Evolutionary conservation across 1,140 invertebrate species (phyloP).

Genomic region (Oedothorax gibbosus): DNA sequence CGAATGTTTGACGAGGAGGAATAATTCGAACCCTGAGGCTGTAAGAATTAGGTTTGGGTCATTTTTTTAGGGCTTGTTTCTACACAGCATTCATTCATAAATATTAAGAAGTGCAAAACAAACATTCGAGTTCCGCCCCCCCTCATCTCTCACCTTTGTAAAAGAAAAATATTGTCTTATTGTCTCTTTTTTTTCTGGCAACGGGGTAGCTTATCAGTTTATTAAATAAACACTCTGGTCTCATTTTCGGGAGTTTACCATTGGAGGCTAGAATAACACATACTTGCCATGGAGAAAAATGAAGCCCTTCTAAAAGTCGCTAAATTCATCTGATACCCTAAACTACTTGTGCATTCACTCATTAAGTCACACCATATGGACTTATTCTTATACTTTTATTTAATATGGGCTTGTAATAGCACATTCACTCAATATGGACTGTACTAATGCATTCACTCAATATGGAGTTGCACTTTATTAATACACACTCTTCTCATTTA

Average conservation of each 20-base stretch:
- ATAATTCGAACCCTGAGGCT: conserved; percentile 15
- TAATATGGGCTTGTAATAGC: too few species aligned
- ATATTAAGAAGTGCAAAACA: conserved; percentile 52
- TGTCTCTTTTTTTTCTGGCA: conserved; percentile 24
- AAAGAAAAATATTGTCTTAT: conserved; percentile 55
- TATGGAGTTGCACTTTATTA: too few species aligned
- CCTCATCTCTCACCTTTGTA: background rate
- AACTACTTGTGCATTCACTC: too few species aligned
- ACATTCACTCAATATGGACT: too few species aligned
- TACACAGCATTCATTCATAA: conserved; percentile 36
- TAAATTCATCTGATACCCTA: too few species aligned
- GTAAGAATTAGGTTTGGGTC: conserved; percentile 33
- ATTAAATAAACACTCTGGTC: conserved; percentile 50
- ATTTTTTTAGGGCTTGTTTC: conserved; percentile 26
- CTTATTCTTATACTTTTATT: too few species aligned
- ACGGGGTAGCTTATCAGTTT: conserved; percentile 47
- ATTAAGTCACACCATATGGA: too few species aligned
- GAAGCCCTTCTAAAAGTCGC: too few species aligned
- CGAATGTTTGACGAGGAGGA: conserved; percentile 29
- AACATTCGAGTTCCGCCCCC: conserved; percentile 24
- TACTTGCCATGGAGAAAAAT: too few species aligned
- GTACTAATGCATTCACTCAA: too few species aligned
- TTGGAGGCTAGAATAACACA: too few species aligned
- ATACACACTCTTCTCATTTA: too few species aligned
- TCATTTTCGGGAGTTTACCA: conserved; percentile 10